Conservation (phyloP, 2,888 invertebrate genomes). For the Drosophila paracracens region DNA sequence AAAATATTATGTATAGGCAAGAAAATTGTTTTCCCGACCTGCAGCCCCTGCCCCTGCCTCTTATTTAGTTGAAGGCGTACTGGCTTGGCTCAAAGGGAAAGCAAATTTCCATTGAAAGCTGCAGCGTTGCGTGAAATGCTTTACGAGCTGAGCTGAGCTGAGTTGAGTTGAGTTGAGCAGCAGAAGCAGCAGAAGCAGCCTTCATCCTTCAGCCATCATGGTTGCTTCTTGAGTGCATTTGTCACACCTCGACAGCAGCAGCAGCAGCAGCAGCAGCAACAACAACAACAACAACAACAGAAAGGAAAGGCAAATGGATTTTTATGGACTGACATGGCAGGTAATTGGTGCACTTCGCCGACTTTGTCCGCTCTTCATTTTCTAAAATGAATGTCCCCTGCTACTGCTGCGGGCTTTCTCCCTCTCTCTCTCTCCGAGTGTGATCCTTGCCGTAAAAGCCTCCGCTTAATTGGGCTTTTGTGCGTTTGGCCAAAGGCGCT, state of each 20-base stretch:
- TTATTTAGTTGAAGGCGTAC: constrained; percentile 50
- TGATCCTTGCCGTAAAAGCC: constrained; percentile 63
- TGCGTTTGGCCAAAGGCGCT: constrained; percentile 66
- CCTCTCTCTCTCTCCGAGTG: background rate
- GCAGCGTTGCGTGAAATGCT: constrained; percentile 81
- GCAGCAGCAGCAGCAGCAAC: constrained; percentile 14
- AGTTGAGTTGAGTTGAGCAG: background rate
- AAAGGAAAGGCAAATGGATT: constrained; percentile 73
- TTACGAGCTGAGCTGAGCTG: constrained; percentile 53
- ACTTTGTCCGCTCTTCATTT: constrained; percentile 40
- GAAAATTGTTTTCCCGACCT: constrained; percentile 71
- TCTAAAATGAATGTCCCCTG: constrained; percentile 32
- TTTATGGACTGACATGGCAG: constrained; percentile 78
- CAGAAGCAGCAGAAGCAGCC: constrained; percentile 16
- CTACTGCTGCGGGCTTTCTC: constrained; percentile 13
- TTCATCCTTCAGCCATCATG: constrained; percentile 31
- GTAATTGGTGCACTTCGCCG: constrained; percentile 73
- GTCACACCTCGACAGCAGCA: constrained; percentile 70
- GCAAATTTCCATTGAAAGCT: constrained; percentile 79
- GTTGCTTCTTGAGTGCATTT: constrained; percentile 73
- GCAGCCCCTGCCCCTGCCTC: background rate
- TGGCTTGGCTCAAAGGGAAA: constrained; percentile 63
- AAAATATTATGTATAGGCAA: constrained; percentile 59
- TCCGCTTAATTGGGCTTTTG: constrained; percentile 66
- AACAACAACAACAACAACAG: constrained; percentile 15